A percentile compares a stretch with the other conserved stretches of the same genome.
These are phyloP conservation scores for Galleria mellonella DNA, from an alignment of 1,140 invertebrate species.

Conservation along the genomic window DNA sequence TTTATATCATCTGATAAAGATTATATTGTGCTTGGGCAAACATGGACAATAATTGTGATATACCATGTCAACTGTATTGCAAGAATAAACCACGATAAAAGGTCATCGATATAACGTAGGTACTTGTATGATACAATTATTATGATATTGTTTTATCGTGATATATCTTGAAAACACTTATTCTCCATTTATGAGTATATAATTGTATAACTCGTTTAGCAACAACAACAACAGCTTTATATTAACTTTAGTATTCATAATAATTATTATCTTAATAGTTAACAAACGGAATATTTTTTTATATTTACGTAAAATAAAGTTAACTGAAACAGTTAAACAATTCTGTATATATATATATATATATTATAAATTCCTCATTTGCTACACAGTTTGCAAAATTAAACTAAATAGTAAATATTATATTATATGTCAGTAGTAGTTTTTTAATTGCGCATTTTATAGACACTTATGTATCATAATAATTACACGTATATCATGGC, in stretches of 20 bases:
- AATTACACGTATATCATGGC: slow-evolving; percentile 22
- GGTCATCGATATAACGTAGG: not conserved
- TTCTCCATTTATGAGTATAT: slow-evolving; percentile 41
- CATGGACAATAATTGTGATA: slow-evolving; percentile 15
- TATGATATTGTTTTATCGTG: slow-evolving; percentile 1
- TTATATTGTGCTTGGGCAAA: too few relatives aligned
- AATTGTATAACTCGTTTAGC: slow-evolving; percentile 64
- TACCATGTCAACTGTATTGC: slow-evolving; percentile 30
- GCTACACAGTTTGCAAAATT: slow-evolving; percentile 3
- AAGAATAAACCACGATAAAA: slow-evolving; percentile 34
- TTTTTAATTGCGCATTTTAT: slow-evolving; percentile 50
- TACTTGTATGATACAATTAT: not conserved
- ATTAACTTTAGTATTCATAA: slow-evolving; percentile 51
- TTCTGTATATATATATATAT: too few relatives aligned
- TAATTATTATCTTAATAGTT: slow-evolving; percentile 38
- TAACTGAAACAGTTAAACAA: slow-evolving; percentile 1
- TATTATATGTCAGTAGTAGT: slow-evolving; percentile 5
- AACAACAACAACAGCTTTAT: slow-evolving; percentile 68
- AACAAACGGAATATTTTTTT: slow-evolving; percentile 35
- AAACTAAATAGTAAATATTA: slow-evolving; percentile 6
- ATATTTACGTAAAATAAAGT: slow-evolving; percentile 2
- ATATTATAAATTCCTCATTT: slow-evolving; percentile 4
- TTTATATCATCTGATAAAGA: too few relatives aligned
- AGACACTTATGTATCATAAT: slow-evolving; percentile 29
- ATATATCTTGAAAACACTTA: slow-evolving; percentile 8